phyloP scores from a whole-genome alignment of 2,797 vertebrate genomes.

The Sebastes hubbsi region DNA sequence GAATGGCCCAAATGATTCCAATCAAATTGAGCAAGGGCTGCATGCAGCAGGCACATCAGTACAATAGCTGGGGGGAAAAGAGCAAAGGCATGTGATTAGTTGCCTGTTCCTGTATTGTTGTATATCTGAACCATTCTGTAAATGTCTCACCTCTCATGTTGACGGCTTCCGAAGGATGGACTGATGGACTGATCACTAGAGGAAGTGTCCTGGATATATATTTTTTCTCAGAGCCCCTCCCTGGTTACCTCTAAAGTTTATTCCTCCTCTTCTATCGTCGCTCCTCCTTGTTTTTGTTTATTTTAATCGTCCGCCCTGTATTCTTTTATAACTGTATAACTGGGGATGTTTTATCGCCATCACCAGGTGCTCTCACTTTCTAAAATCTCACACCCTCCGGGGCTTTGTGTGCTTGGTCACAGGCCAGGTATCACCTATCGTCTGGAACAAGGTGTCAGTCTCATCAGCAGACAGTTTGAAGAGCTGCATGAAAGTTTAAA shows the following conservation, averaged over 20 bases:
- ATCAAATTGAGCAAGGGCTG: background rate
- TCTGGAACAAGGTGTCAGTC: background rate
- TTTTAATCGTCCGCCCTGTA: background rate
- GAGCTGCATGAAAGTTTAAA: background rate
- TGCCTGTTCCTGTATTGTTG: background rate
- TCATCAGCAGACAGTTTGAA: background rate
- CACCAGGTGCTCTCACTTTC: conserved; percentile 11
- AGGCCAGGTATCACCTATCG: conserved; percentile 13
- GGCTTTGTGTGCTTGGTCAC: conserved; percentile 14
- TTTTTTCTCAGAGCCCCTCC: conserved; percentile 42
- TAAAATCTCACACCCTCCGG: conserved; percentile 5
- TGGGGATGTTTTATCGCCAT: background rate
- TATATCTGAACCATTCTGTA: background rate
- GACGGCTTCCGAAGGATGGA: conserved; percentile 26
- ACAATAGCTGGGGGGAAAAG: conserved; percentile 58
- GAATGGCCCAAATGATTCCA: background rate
- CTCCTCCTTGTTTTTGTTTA: conserved; percentile 34
- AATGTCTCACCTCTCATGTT: conserved; percentile 80
- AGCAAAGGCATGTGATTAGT: background rate
- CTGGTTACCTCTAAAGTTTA: conserved; percentile 3
- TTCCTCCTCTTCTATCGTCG: conserved; percentile 6
- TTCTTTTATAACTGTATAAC: background rate
- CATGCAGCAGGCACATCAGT: conserved; percentile 71
- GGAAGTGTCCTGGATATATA: conserved; percentile 49
- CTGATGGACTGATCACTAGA: conserved; percentile 11